Base-by-base conservation (phyloP, 92 coral and sea anemone genomes). In the Porites divaricata region DNA sequence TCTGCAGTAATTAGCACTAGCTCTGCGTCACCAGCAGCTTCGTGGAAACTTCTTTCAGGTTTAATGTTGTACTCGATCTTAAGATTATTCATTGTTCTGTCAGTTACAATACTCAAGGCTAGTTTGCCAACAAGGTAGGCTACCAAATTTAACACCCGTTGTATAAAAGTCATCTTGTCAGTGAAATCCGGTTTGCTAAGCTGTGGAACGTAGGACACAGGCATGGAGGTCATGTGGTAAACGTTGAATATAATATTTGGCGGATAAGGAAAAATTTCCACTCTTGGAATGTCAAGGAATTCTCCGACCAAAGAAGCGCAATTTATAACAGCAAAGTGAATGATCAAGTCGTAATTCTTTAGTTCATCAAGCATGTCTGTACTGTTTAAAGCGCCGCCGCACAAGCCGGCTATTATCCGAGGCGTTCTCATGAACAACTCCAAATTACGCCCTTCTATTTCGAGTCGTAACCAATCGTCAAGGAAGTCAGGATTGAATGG, bases 131-230 rank as follows among this genome's bases (percentile, higher is more conserved):
- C 72, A 28, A 58, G 4, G 25, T 73, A 81, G 9, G 23, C 74
- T 6, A 4, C 72, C 19, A 81, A 57, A 67, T 81, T 87, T 64
- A 21, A 52, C 14, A 80, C 73, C 9, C 86, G 86, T 64, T 87
- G 19, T 62, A 66, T 11, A 23, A 86, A 71, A n/a, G 35, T 61
- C 89, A 86, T 78, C 7, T 62, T 69, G 58, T 78, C 83, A 8
- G 90, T 63, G 22, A 70, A 69, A 13, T 71, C 88, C 6, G 91
- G 4, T 6, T 54, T 54, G 2, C 48, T 15, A 53, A 85, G 61
- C 19, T 63, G 77, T 19, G 95, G 95, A 21, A 92, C 85, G 53
- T 89, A 89, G 15, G 95, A 86, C 49, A 83, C 54, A 13, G 90
- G 87, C 28, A 81, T 48, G 10, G 88, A 81, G 16, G 63, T 73